Evolutionary conservation across 2,113 vertebrate genomes (phyloP).

Genomic region (Sigmodon hispidus): DNA sequence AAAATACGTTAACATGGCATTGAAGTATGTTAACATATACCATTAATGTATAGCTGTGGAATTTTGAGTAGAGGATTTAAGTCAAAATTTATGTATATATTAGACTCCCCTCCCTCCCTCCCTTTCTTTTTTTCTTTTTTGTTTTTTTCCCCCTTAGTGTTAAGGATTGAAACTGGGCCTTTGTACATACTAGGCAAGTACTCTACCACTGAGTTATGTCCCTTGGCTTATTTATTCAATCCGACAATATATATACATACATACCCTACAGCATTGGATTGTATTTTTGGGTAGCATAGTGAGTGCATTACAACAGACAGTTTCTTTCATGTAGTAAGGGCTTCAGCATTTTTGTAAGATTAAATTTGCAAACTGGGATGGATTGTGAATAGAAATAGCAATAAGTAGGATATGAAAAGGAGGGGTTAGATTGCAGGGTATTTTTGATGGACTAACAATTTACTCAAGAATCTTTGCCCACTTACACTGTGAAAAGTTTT

Average conservation of each 20-base stretch:
- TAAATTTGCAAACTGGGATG: slow-evolving; percentile 39
- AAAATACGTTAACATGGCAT: slow-evolving; percentile 15
- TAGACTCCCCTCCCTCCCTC: not conserved
- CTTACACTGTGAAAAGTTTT: not conserved
- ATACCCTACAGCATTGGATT: not conserved
- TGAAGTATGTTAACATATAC: slow-evolving; percentile 20
- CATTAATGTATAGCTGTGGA: slow-evolving; percentile 6
- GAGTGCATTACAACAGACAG: not conserved
- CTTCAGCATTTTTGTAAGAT: slow-evolving; percentile 45
- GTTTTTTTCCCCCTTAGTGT: not conserved
- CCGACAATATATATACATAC: not conserved
- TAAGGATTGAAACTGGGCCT: not conserved
- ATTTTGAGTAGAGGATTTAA: slow-evolving; percentile 28
- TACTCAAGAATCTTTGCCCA: slow-evolving; percentile 25
- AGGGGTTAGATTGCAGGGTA: not conserved
- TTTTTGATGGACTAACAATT: slow-evolving; percentile 6
- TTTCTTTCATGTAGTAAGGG: slow-evolving; percentile 23
- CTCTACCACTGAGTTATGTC: not conserved
- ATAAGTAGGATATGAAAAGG: slow-evolving; percentile 13
- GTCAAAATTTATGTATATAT: not conserved
- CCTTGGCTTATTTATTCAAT: not conserved
- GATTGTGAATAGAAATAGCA: slow-evolving; percentile 38
- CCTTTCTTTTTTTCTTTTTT: too few species aligned
- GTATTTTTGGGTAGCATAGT: not conserved
- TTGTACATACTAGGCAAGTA: not conserved